These are phyloP conservation scores for Mesodorylaimus sp. DNA, from an alignment of 2,888 invertebrate genomes.

Conservation along the genomic window DNA sequence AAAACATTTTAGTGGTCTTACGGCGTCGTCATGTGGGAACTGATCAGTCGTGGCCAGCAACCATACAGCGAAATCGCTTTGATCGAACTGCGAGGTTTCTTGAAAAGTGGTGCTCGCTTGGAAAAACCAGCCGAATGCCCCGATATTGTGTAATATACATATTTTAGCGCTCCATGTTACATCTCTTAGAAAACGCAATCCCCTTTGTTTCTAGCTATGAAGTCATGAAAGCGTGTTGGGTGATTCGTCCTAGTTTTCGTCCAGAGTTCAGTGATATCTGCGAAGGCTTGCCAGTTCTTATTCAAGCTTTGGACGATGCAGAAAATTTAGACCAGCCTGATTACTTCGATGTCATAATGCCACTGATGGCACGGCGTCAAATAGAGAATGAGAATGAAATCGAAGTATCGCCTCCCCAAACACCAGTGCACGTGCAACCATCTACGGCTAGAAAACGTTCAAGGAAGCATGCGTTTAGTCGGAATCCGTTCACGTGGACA, in stretches of 20 bases:
- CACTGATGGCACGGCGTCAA: too few species aligned
- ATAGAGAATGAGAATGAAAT: too few species aligned
- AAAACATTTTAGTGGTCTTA: slow-evolving; percentile 35
- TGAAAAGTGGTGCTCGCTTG: slow-evolving; percentile 33
- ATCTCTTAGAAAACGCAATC: too few species aligned
- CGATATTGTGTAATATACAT: slow-evolving; percentile 32
- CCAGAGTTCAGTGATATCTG: slow-evolving; percentile 17
- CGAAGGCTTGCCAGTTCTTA: background rate
- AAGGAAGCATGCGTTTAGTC: too few species aligned
- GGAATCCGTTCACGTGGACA: too few species aligned
- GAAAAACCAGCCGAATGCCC: slow-evolving; percentile 36
- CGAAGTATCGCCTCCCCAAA: too few species aligned
- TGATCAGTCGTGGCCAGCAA: slow-evolving; percentile 35
- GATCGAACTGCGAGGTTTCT: slow-evolving; percentile 35
- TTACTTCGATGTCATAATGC: too few species aligned
- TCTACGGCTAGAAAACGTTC: too few species aligned
- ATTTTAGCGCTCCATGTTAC: too few species aligned
- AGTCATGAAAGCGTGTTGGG: slow-evolving; percentile 20
- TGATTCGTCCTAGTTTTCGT: slow-evolving; percentile 13
- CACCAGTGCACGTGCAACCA: too few species aligned
- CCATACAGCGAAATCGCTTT: slow-evolving; percentile 38
- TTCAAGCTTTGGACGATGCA: background rate
- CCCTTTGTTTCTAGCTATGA: too few species aligned
- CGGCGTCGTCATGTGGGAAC: slow-evolving; percentile 37
- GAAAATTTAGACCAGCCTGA: too few species aligned